Evolutionary conservation across 1,140 invertebrate genomes (phyloP).

Genomic region (Planococcus citri): DNA sequence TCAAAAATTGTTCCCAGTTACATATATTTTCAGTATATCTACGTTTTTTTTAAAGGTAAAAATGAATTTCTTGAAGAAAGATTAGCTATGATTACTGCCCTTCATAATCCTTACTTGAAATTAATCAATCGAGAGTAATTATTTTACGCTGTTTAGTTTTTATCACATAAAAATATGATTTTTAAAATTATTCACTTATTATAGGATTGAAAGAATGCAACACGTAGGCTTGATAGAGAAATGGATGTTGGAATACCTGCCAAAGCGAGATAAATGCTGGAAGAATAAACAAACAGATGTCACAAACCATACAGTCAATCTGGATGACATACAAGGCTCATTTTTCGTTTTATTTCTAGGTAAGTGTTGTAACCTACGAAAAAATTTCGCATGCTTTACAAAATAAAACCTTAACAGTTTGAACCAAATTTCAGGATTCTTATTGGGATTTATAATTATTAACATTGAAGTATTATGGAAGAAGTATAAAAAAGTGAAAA

Average conservation of each 20-base stretch:
- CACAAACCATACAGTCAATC: conserved; percentile 68
- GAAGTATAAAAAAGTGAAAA: not conserved
- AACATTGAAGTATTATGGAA: not conserved
- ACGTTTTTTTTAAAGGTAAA: conserved; percentile 25
- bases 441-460: not conserved
- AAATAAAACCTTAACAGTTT: not conserved
- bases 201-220: conserved; percentile 61
- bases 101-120: conserved; percentile 57
- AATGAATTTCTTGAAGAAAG: conserved; percentile 67
- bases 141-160: not conserved
- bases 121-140: conserved; percentile 38
- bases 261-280: conserved; percentile 66
- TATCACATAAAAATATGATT: no score
- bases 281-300: conserved; percentile 45
- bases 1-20: no score
- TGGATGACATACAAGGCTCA: conserved; percentile 80
- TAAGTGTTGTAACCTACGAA: no score
- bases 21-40: no score
- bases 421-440: conserved; percentile 11
- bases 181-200: conserved; percentile 19
- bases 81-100: conserved; percentile 57
- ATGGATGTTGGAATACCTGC: conserved; percentile 65
- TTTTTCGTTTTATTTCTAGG: conserved; percentile 68
- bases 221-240: conserved; percentile 71
- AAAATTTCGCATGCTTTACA: no score